A percentile compares a stretch with the other conserved stretches of the same genome.
Evolutionary conservation across 2,797 vertebrate genomes (phyloP).

Genomic region (Erpetoichthys calabaricus): DNA sequence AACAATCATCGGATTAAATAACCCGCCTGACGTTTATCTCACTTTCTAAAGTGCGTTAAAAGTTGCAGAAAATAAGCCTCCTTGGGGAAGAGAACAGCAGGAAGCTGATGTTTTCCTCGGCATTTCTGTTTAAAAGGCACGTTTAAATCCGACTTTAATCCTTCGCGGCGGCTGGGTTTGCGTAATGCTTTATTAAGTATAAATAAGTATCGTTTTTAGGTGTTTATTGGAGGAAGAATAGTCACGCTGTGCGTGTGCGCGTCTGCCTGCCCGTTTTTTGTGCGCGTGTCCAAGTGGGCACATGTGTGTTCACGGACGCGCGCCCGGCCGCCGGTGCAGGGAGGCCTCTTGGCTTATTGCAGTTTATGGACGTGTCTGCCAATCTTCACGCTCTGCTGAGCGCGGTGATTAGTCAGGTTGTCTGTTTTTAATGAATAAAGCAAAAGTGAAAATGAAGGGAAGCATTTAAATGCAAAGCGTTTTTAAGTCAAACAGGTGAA

Average conservation of each 20-base stretch:
- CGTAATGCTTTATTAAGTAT: too few relatives aligned
- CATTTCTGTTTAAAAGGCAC: background rate
- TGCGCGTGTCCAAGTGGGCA: too few relatives aligned
- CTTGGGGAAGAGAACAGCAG: conserved; percentile 2
- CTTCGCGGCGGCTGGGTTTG: too few relatives aligned
- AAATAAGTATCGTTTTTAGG: too few relatives aligned
- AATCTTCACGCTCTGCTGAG: conserved; percentile 10
- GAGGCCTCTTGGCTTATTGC: background rate
- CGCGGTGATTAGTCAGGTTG: conserved; percentile 9
- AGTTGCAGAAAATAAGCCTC: background rate
- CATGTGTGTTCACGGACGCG: too few relatives aligned
- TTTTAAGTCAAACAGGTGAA: background rate
- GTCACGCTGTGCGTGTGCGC: too few relatives aligned
- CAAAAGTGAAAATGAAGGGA: background rate
- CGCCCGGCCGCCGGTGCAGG: too few relatives aligned
- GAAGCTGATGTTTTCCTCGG: background rate
- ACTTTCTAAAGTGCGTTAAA: background rate
- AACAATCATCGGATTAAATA: background rate
- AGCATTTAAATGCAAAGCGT: background rate
- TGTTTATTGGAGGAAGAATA: too few relatives aligned
- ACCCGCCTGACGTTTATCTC: background rate
- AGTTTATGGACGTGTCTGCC: conserved; percentile 10
- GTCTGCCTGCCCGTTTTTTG: too few relatives aligned
- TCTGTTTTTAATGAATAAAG: conserved; percentile 1
- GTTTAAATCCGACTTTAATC: background rate